Evolutionary conservation across 2,113 vertebrate genomes (phyloP).

Genomic region (Zosterops borbonicus): DNA sequence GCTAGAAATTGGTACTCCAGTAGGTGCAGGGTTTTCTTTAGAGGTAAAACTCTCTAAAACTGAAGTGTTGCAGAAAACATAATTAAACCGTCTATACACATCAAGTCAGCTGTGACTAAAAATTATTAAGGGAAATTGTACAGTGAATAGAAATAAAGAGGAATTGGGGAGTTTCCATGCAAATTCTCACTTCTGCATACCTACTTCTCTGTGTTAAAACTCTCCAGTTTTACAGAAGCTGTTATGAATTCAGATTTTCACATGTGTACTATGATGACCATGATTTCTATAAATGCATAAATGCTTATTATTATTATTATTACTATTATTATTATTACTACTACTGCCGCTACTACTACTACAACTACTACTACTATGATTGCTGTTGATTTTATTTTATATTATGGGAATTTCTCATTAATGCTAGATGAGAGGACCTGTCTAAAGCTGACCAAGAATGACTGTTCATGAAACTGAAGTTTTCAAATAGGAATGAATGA

Average conservation of each 20-base stretch:
- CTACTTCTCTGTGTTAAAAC: neutral
- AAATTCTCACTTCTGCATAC: neutral
- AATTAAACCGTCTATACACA: neutral
- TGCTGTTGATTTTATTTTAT: neutral
- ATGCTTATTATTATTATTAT: neutral
- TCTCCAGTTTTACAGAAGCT: neutral
- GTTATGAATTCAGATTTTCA: neutral
- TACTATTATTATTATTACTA: neutral
- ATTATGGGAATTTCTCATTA: neutral
- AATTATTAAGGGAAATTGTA: neutral
- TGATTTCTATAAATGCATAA: neutral
- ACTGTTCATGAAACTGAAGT: neutral
- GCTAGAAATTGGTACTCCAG: neutral
- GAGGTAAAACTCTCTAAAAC: neutral
- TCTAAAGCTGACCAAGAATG: neutral
- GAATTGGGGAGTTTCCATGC: neutral
- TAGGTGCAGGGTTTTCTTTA: neutral
- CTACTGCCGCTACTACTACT: neutral
- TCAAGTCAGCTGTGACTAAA: neutral
- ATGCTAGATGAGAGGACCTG: neutral
- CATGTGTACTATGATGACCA: neutral
- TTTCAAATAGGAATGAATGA: neutral
- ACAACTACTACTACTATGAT: neutral
- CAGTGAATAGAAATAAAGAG: neutral
- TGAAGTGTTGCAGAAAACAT: neutral